These are phyloP conservation scores for Melanotaenia trifasciata DNA, from an alignment of 2,797 vertebrate species.

Conservation along the genomic window DNA sequence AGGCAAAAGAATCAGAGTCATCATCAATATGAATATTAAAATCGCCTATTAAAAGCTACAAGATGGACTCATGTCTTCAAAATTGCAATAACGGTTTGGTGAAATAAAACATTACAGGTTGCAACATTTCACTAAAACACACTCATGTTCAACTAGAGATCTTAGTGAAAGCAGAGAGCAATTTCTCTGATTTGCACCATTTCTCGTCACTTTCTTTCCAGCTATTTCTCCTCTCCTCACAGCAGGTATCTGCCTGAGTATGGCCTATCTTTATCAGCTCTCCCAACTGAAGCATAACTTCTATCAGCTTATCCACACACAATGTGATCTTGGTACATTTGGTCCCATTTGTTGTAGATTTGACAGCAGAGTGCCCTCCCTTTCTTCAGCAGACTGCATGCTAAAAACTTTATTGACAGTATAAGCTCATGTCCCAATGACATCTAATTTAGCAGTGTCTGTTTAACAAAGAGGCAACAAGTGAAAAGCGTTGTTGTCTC, in stretches of 20 bases:
- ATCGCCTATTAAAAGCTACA: not conserved
- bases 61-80: not conserved
- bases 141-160: constrained; percentile 8
- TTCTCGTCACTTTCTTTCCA: constrained; percentile 27
- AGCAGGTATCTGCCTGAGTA: constrained; percentile 37
- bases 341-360: constrained; percentile 33
- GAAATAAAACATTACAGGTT: constrained; percentile 9
- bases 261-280: constrained; percentile 40
- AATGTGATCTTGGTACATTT: constrained; percentile 37
- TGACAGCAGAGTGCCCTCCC: constrained; percentile 30
- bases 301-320: constrained; percentile 28
- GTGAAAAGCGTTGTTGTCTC: constrained; percentile 42
- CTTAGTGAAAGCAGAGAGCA: constrained; percentile 23
- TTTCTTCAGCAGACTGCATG: constrained; percentile 14
- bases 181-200: constrained; percentile 39
- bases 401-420: constrained; percentile 55
- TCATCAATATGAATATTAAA: no score
- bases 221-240: constrained; percentile 25
- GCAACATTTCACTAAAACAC: constrained; percentile 15
- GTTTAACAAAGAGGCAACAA: constrained; percentile 46
- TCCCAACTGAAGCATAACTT: constrained; percentile 37
- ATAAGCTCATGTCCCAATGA: constrained; percentile 44
- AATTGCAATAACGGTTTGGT: not conserved
- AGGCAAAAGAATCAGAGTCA: no score
- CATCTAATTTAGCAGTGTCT: constrained; percentile 52